Conservation (phyloP, 2,113 vertebrate genomes). For the Malurus cyaneus region DNA sequence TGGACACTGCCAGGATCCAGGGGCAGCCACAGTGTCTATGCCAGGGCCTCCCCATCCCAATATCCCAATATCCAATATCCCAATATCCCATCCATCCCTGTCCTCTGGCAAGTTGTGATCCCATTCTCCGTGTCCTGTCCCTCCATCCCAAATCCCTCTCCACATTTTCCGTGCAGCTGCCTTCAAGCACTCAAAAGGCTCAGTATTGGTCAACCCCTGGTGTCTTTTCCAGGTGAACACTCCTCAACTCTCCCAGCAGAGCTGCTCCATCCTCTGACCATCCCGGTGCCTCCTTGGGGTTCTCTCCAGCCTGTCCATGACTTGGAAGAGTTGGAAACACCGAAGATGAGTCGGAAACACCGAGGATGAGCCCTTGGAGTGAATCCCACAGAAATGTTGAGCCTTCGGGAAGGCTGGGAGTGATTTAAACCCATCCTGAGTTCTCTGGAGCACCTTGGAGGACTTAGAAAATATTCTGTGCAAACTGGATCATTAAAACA, state of each 20-base stretch:
- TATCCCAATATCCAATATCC: no score
- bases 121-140: background rate
- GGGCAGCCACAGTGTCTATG: no score
- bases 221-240: background rate
- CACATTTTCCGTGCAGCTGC: background rate
- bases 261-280: background rate
- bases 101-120: no score
- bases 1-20: no score
- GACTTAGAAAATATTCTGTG: background rate
- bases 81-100: accelerated
- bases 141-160: background rate
- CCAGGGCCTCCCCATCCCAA: no score
- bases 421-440: background rate
- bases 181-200: background rate
- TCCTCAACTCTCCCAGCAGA: background rate
- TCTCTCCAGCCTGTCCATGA: background rate
- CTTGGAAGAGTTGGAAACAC: background rate
- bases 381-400: background rate
- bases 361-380: background rate
- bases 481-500: accelerated
- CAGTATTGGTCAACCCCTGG: background rate
- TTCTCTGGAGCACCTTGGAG: background rate
- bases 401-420: background rate
- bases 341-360: no score
- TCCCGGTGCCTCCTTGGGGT: background rate